Evolutionary conservation across 1,140 invertebrate species (phyloP).

Genomic region (Nasonia giraulti): DNA sequence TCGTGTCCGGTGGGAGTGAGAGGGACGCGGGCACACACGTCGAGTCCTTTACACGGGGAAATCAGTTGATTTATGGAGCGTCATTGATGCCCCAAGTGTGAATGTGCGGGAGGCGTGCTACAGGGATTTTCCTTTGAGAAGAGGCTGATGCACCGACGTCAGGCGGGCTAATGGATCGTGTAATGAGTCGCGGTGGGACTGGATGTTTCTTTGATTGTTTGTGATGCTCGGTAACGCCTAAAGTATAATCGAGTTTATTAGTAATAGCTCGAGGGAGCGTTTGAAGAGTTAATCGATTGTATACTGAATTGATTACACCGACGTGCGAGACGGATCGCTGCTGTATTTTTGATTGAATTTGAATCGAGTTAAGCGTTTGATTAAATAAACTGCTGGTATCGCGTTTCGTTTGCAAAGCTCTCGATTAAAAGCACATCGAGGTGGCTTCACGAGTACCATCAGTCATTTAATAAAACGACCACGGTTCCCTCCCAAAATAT

Average conservation of each 20-base stretch:
- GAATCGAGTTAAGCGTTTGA: too few species aligned
- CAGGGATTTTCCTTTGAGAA: not conserved
- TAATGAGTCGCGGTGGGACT: not conserved
- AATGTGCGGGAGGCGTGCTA: not conserved
- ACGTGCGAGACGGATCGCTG: too few species aligned
- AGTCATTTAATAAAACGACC: too few species aligned
- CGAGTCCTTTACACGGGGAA: slow-evolving; percentile 8
- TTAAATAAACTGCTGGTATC: too few species aligned
- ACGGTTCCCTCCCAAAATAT: not conserved
- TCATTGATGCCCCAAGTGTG: not conserved
- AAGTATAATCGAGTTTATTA: not conserved
- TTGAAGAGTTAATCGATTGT: not conserved
- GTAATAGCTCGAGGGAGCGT: not conserved
- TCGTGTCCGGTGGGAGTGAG: not conserved
- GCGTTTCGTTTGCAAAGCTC: too few species aligned
- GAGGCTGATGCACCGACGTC: not conserved
- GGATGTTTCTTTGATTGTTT: too few species aligned
- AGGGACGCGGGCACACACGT: not conserved
- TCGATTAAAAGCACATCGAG: too few species aligned
- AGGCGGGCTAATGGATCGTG: not conserved
- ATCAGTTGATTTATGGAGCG: slow-evolving; percentile 30
- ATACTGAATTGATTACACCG: too few species aligned
- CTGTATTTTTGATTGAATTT: too few species aligned
- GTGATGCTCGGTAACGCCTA: not conserved
- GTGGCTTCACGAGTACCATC: too few species aligned